A percentile compares a stretch with the other conserved stretches of the same genome.
These are phyloP conservation scores for Synodontis membranacea DNA, from an alignment of 2,113 vertebrate species.

Conservation along the genomic window DNA sequence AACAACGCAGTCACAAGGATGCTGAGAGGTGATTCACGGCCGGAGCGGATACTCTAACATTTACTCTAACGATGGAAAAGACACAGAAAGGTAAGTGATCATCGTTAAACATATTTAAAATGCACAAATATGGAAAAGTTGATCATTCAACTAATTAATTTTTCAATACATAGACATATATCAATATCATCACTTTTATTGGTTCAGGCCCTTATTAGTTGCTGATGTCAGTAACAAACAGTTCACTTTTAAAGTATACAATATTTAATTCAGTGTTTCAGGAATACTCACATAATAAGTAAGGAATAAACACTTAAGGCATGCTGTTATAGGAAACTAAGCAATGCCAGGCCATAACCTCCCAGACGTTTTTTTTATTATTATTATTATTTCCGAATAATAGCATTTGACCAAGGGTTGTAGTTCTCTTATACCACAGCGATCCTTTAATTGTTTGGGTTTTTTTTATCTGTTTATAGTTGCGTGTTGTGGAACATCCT, in stretches of 20 bases:
- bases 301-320: background rate
- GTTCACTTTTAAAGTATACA: background rate
- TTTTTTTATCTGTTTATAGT: background rate
- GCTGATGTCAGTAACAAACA: background rate
- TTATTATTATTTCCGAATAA: too few relatives aligned
- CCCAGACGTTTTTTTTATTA: too few relatives aligned
- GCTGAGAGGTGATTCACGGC: background rate
- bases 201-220: background rate
- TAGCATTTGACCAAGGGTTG: too few relatives aligned
- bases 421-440: background rate
- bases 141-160: background rate
- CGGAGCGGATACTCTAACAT: background rate
- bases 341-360: background rate
- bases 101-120: background rate
- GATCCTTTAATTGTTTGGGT: background rate
- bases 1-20: background rate
- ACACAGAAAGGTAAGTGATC: constrained; percentile 31
- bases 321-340: background rate
- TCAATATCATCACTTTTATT: background rate
- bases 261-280: background rate
- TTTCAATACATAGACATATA: background rate
- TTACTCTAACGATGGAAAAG: constrained; percentile 33
- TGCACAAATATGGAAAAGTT: background rate
- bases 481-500: background rate
- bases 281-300: background rate